phyloP scores from a whole-genome alignment of 2,888 invertebrate species.

The Apotomis betuletana region DNA sequence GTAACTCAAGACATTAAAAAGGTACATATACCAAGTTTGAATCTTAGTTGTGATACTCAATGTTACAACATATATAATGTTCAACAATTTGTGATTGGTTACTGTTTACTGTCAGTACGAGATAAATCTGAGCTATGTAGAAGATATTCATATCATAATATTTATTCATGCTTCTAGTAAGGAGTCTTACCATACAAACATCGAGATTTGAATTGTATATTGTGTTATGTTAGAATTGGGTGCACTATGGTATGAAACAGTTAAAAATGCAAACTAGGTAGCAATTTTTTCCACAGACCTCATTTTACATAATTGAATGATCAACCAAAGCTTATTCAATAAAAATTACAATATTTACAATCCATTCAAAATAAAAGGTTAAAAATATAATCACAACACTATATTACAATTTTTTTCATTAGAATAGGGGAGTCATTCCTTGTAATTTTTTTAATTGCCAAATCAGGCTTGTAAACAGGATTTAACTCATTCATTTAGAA shows the following conservation, averaged over 20 bases:
- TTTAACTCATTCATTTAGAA: neutral
- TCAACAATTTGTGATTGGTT: no score
- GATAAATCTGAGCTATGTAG: no score
- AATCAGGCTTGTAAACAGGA: neutral
- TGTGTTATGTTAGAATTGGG: neutral
- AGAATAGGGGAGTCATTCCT: neutral
- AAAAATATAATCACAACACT: constrained; percentile 33
- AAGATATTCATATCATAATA: no score
- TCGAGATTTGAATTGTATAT: no score
- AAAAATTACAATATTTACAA: constrained; percentile 32
- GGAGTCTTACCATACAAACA: no score
- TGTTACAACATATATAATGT: no score
- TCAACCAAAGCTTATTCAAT: constrained; percentile 3
- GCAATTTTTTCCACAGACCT: neutral
- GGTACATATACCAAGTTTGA: no score
- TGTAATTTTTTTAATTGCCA: neutral
- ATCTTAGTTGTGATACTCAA: no score
- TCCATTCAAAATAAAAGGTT: constrained; percentile 26
- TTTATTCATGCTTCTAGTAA: no score
- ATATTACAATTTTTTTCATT: neutral
- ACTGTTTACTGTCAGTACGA: no score
- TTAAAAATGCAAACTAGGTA: neutral
- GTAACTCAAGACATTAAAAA: no score
- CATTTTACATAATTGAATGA: constrained; percentile 1
- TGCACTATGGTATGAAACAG: neutral